A percentile compares a stretch with the other conserved stretches of the same genome.
These are phyloP conservation scores for Chromobotia macracanthus DNA, from an alignment of 2,797 vertebrate species.

Conservation along the genomic window DNA sequence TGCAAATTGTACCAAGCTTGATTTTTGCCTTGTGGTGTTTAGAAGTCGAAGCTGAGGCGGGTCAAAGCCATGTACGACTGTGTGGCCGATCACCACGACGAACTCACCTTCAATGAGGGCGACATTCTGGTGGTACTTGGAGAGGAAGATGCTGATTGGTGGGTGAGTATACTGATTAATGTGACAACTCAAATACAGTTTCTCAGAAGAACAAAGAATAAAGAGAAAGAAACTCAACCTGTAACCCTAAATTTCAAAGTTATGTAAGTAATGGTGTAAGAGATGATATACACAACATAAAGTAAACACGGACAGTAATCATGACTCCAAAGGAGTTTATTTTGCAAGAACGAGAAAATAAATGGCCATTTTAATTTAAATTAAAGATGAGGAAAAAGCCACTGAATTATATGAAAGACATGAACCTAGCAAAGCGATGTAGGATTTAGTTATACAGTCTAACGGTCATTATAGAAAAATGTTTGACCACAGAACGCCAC, in stretches of 20 bases:
- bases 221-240: neutral
- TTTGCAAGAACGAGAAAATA: neutral
- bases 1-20: neutral
- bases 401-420: too few species aligned
- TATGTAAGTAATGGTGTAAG: neutral
- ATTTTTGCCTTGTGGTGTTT: conserved; percentile 21
- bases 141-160: conserved; percentile 84
- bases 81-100: conserved; percentile 82
- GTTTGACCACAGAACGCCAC: neutral
- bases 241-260: too few species aligned
- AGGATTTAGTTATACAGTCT: neutral
- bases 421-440: neutral
- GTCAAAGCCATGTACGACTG: conserved; percentile 83
- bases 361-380: too few species aligned
- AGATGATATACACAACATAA: neutral
- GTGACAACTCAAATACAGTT: neutral
- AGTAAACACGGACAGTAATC: neutral
- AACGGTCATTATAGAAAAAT: neutral
- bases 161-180: conserved; percentile 74
- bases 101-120: conserved; percentile 82
- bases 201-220: neutral
- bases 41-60: conserved; percentile 63
- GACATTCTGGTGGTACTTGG: conserved; percentile 81
- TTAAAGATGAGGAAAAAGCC: too few species aligned
- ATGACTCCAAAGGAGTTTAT: neutral